Base-by-base conservation (phyloP, 2,113 vertebrate species). In the Pelecanus crispus region DNA sequence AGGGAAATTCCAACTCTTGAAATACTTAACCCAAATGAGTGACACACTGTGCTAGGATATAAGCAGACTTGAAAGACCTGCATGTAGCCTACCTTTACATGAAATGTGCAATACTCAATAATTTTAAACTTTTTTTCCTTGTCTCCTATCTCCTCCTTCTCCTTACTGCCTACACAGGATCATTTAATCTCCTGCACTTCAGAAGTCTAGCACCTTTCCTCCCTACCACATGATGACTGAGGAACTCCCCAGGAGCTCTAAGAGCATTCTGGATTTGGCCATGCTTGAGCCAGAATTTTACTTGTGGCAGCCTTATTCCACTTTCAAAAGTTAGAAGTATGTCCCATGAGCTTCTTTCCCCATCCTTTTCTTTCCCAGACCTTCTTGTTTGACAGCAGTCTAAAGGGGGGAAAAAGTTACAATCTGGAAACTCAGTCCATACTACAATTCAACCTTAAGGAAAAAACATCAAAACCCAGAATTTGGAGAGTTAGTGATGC, bases 391-490 rank as follows among this genome's bases (percentile, higher is more conserved):
- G 65, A 84, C 19, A 87, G 1, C 2, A 42, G 34, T 31, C 38
- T 94, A 25, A 84, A 67, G 7, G 0, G 0, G 2, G 17, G 0
- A 0, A 67, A 68, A 92, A 42, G 11, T 17, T n/a, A 53, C n/a
- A 25, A 13, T 40, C 52, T 61, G 40, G 49, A 92, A 90, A 82
- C 7, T 25, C 13, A n/a, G 62, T 61, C 25, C 3, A 3, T 45
- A 61, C 18, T 65, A n/a, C 66, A 78, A 65, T 52, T 59, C 22
- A 82, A 2, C 5, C 34, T 65, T 47, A 49, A 75, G 17, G 24
- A 68, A 77, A 34, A 79, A 44, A 16, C 8, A 47, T 40, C 38
- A 86, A 55, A 81, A 2, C 2, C 1, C 22, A 56, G 49, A 86
- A 56, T 86, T 38, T 67, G 7, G 36, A 75, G 61, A 79, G 11